Base-by-base conservation (phyloP, 2,888 invertebrate species). In the Notodonta ziczac region DNA sequence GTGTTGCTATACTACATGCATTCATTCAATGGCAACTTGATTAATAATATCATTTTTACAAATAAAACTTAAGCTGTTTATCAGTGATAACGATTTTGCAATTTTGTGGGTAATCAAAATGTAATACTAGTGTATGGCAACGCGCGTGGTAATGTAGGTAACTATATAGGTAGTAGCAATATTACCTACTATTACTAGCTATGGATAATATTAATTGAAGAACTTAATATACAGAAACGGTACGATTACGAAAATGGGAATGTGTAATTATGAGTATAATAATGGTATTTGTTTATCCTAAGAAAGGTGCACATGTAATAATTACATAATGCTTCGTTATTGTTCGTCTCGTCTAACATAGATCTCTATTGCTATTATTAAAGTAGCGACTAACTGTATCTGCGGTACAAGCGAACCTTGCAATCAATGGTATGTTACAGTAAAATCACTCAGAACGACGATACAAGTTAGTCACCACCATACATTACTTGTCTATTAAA, bases 141-240 rank as follows among this genome's bases (percentile, higher is more conserved):
- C 92, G 82, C 84, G 84, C 86, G 80, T 83, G 77, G 82, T 87
- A 83, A 82, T 82, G 75, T 84, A 85, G 92, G 92, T 92, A 93
- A 92, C 92, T 90, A 81, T 86, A 77, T 78, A 82, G 71, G 80
- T 83, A 55, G 70, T 66, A 76, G 58, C 64, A 58, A 35, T 35
- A 35, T 35, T 35, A 35, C 35, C 35, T 60, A 78, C 69, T 76
- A 77, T 82, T 81, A 81, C 64, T 69, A 78, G 67, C 77, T 86
- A 87, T 75, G 70, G 76, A 78, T 82, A 65, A 66, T 70, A 72
- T 73, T 72, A 57, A 57, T 72, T 67, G 64, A 62, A 72, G 61
- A 88, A 87, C 86, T 77, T 80, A 89, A 87, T 88, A 88, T 89
- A 90, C 87, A 89, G 74, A 85, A 80, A 81, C 78, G 69, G 70